phyloP scores from a whole-genome alignment of 2,113 vertebrate species.

The Nasalis larvatus region DNA sequence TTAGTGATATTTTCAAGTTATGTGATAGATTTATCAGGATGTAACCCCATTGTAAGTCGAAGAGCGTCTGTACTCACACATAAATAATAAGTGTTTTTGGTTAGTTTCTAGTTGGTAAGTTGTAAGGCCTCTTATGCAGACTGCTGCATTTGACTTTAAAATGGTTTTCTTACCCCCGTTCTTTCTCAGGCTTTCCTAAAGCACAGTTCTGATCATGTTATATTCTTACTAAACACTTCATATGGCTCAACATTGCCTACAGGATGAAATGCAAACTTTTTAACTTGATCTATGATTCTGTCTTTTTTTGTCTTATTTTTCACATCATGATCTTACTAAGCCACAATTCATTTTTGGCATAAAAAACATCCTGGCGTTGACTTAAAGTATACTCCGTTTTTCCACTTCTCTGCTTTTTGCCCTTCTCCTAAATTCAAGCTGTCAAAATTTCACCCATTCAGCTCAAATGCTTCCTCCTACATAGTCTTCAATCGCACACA shows the following conservation, averaged over 20 bases:
- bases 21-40: neutral
- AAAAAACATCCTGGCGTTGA: neutral
- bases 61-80: neutral
- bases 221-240: neutral
- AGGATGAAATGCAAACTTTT: constrained; percentile 12
- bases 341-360: neutral
- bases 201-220: neutral
- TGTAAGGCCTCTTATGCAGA: neutral
- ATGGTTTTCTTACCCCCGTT: neutral
- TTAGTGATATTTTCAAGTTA: neutral
- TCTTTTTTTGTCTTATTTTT: constrained; percentile 41
- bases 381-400: neutral
- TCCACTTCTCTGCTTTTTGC: neutral
- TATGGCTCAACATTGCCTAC: neutral
- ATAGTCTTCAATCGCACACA: neutral
- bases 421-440: constrained; percentile 38
- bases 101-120: neutral
- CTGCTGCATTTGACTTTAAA: neutral
- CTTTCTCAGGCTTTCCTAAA: neutral
- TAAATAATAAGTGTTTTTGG: neutral
- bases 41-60: neutral
- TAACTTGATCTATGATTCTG: neutral
- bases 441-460: constrained; percentile 56
- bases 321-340: neutral
- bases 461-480: constrained; percentile 50